Conservation (phyloP, 2,113 vertebrate genomes). For the Xenopus borealis region DNA sequence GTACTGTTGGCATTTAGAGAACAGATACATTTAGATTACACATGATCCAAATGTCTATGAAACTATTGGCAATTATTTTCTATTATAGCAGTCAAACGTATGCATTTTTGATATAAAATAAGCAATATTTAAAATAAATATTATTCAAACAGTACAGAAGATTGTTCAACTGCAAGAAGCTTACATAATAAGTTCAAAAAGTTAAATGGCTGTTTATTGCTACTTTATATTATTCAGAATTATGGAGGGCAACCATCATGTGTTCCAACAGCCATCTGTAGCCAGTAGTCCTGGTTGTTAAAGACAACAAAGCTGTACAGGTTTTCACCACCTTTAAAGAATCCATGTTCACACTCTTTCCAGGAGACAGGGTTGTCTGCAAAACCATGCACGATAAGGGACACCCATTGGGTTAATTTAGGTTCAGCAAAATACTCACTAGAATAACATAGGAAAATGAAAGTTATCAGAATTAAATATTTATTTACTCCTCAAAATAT, state of each 20-base stretch:
- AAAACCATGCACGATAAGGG: constrained; percentile 84
- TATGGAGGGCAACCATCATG: constrained; percentile 78
- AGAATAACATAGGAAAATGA: constrained; percentile 32
- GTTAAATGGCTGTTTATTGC: not conserved
- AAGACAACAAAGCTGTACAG: constrained; percentile 86
- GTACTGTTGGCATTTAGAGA: too few relatives aligned
- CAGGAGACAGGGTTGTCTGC: constrained; percentile 86
- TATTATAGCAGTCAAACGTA: too few relatives aligned
- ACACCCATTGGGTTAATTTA: constrained; percentile 70
- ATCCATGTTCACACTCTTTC: constrained; percentile 76
- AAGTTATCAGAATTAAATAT: not conserved
- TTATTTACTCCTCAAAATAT: too few relatives aligned
- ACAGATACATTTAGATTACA: too few relatives aligned
- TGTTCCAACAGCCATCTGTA: constrained; percentile 81
- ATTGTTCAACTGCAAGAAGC: too few relatives aligned
- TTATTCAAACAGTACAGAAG: too few relatives aligned
- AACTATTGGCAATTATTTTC: too few relatives aligned
- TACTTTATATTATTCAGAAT: constrained; percentile 21
- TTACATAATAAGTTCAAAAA: too few relatives aligned
- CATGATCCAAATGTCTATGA: too few relatives aligned
- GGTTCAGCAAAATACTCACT: constrained; percentile 76
- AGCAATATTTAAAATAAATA: too few relatives aligned
- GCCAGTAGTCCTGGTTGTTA: constrained; percentile 79
- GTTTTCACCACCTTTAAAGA: constrained; percentile 82
- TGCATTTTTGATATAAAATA: too few relatives aligned